Base-by-base conservation (phyloP, 2,113 vertebrate genomes). In the Lagopus muta region DNA sequence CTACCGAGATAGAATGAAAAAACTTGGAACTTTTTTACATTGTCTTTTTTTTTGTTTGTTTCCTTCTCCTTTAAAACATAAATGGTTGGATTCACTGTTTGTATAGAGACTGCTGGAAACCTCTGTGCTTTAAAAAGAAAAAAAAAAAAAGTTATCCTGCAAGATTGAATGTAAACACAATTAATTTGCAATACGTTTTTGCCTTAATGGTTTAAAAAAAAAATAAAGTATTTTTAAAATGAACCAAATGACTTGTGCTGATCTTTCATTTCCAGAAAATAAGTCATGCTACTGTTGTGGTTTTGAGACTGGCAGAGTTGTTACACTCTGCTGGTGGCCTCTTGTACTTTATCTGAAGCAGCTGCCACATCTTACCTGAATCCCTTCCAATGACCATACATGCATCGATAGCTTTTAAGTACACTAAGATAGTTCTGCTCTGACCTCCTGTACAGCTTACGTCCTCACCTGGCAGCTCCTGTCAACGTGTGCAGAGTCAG, bases 151-250 rank as follows among this genome's bases (percentile, higher is more conserved):
- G 66, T 83, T 94, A 95, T 92, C 92, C 94, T 97, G 82, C 97
- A 88, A 97, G 94, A 97, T 36, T 96, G 97, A 98, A 98, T 98
- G 98, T 98, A 97, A 98, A 95, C 55, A 80, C 60, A 10, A 72
- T 86, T 97, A 95, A 97, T 97, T 95, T 97, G 94, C 97, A 97
- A 97, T 90, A 95, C 14, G 4, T 74, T 91, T 94, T 82, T 97
- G 97, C 97, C 98, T 98, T 98, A 97, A 97, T 93, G 92, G 95
- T 97, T 97, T 95, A 10, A 86, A 95, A 96, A 96, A 97, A 94
- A 95, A 94, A 97, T 98, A 98, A 98, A 98, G 65, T 97, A 94
- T 98, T 98, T 98, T 97, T 95, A 42, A 97, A 98, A 89, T 78
- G 10, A 57, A 47, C 90, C 82, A 40, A 77, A 50, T 55, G 42